Conservation (phyloP, 2,888 invertebrate genomes). For the Eilema caniola region DNA sequence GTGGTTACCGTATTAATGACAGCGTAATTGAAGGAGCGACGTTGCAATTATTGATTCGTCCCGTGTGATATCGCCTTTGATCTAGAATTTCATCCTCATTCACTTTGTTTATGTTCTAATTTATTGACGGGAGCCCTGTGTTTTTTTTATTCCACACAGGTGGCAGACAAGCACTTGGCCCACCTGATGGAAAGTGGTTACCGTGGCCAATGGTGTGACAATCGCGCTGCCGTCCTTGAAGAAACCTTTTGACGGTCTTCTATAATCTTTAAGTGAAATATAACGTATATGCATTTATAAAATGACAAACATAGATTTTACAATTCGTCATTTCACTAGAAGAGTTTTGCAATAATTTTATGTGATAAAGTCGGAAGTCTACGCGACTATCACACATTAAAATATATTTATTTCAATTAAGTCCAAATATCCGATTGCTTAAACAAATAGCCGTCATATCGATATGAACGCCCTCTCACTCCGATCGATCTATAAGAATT, state of each 20-base stretch:
- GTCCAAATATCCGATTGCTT: background rate
- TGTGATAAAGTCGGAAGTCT: background rate
- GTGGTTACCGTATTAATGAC: conserved; percentile 28
- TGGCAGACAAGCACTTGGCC: no score
- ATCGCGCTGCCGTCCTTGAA: no score
- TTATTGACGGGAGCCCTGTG: conserved; percentile 20
- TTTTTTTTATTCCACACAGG: no score
- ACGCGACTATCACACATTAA: no score
- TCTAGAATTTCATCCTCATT: conserved; percentile 29
- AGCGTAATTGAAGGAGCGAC: conserved; percentile 22
- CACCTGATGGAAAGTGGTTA: no score
- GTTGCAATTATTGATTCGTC: conserved; percentile 18
- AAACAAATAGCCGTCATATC: background rate
- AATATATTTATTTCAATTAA: no score
- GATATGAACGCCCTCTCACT: background rate
- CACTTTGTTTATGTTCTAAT: conserved; percentile 32
- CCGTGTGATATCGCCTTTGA: conserved; percentile 11
- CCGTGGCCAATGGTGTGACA: no score
- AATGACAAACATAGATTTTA: conserved; percentile 20
- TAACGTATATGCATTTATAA: conserved; percentile 38
- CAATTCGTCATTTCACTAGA: background rate
- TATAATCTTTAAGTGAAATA: conserved; percentile 39
- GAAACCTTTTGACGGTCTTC: no score
- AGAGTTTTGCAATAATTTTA: background rate
- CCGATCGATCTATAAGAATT: background rate